phyloP scores from a whole-genome alignment of 2,113 vertebrate species.

The Poicephalus gulielmi region DNA sequence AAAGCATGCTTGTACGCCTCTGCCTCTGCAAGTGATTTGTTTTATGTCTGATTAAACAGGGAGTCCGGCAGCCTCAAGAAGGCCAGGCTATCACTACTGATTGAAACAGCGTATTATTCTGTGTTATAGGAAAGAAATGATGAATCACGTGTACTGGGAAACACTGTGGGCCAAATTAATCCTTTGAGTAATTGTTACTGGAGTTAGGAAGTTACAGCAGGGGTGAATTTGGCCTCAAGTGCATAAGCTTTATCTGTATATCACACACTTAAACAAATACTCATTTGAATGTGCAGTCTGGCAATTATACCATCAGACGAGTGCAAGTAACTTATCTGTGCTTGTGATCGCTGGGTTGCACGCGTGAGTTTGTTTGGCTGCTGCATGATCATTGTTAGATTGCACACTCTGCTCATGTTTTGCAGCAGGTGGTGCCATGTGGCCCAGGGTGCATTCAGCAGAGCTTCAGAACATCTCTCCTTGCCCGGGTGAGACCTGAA shows the following conservation, averaged over 20 bases:
- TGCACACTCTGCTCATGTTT: not conserved
- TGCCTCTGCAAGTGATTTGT: slow-evolving; percentile 81
- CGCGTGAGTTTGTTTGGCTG: slow-evolving; percentile 12
- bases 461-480: not conserved
- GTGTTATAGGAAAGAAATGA: slow-evolving; percentile 59
- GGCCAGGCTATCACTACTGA: slow-evolving; percentile 69
- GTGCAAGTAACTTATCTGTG: slow-evolving; percentile 31
- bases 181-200: slow-evolving; percentile 58
- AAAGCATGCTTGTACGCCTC: slow-evolving; percentile 82
- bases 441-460: rapidly evolving
- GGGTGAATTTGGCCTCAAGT: slow-evolving; percentile 59
- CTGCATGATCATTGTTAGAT: not conserved
- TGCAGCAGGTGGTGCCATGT: not conserved
- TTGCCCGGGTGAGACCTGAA: not conserved
- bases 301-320: slow-evolving; percentile 50
- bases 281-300: slow-evolving; percentile 53
- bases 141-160: slow-evolving; percentile 62
- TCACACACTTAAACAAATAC: slow-evolving; percentile 58
- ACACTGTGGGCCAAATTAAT: slow-evolving; percentile 62
- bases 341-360: slow-evolving; percentile 3
- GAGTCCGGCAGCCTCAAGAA: slow-evolving; percentile 80
- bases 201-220: slow-evolving; percentile 57
- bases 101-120: slow-evolving; percentile 57
- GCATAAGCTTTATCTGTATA: slow-evolving; percentile 56
- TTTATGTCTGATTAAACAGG: slow-evolving; percentile 86